Evolutionary conservation across 2,888 invertebrate species (phyloP).

Genomic region (Adineta ricciae): DNA sequence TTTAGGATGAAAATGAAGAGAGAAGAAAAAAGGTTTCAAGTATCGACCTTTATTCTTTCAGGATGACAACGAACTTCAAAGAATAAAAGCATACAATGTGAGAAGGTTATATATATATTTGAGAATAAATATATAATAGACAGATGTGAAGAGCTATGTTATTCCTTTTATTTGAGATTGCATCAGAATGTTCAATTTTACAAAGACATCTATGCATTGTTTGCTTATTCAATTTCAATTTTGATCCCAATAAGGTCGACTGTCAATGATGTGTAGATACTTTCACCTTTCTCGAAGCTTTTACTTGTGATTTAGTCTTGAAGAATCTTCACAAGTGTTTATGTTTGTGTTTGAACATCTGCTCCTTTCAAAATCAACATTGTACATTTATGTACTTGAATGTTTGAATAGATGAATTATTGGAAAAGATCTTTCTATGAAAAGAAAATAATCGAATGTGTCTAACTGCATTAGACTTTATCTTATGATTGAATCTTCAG

Average conservation of each 20-base stretch:
- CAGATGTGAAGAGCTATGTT: not conserved
- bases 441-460: not conserved
- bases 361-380: not conserved
- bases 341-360: not conserved
- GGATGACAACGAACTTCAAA: not conserved
- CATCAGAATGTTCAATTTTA: too few species aligned
- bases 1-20: not conserved
- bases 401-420: not conserved
- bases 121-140: not conserved
- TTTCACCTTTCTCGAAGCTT: not conserved
- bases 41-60: not conserved
- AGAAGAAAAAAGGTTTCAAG: not conserved
- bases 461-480: not conserved
- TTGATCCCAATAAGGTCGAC: too few species aligned
- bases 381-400: not conserved
- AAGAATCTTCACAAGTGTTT: not conserved
- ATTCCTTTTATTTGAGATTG: not conserved
- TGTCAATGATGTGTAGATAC: not conserved
- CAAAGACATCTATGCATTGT: too few species aligned
- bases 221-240: too few species aligned
- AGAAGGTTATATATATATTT: constrained; percentile 8
- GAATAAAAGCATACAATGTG: not conserved
- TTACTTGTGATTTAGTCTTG: not conserved
- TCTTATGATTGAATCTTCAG: not conserved
- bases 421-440: not conserved